Evolutionary conservation across 2,888 invertebrate species (phyloP).

Genomic region (Therioaphis trifolii): DNA sequence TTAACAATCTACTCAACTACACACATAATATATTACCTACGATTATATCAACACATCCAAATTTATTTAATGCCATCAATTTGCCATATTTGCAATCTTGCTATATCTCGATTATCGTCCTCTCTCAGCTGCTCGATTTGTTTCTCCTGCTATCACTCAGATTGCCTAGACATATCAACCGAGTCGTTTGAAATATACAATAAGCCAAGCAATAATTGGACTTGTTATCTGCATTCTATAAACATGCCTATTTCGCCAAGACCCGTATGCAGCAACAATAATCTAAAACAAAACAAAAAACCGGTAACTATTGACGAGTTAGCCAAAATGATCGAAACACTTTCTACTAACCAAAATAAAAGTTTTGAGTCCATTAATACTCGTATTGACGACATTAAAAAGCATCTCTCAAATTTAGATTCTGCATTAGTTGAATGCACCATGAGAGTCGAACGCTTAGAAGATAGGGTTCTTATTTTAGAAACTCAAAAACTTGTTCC

Average conservation of each 20-base stretch:
- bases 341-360: background rate
- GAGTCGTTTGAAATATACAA: background rate
- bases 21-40: background rate
- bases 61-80: constrained; percentile 4
- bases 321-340: background rate
- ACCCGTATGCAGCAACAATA: background rate
- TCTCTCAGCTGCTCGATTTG: background rate
- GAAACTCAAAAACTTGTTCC: background rate
- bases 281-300: background rate
- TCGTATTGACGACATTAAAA: background rate
- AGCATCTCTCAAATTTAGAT: constrained; percentile 1
- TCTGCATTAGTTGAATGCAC: background rate
- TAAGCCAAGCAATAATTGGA: background rate
- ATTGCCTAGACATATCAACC: background rate
- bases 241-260: background rate
- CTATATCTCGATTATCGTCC: background rate
- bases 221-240: background rate
- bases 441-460: background rate
- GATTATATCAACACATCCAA: background rate
- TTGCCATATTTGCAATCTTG: constrained; percentile 1
- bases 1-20: background rate
- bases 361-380: constrained; percentile 2
- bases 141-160: constrained; percentile 13
- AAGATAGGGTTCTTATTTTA: background rate
- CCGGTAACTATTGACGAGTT: background rate